Evolutionary conservation across 2,797 vertebrate genomes (phyloP), one percentile per base, ranked within the genome.

Genomic region (Helicolenus hilgendorfi): DNA sequence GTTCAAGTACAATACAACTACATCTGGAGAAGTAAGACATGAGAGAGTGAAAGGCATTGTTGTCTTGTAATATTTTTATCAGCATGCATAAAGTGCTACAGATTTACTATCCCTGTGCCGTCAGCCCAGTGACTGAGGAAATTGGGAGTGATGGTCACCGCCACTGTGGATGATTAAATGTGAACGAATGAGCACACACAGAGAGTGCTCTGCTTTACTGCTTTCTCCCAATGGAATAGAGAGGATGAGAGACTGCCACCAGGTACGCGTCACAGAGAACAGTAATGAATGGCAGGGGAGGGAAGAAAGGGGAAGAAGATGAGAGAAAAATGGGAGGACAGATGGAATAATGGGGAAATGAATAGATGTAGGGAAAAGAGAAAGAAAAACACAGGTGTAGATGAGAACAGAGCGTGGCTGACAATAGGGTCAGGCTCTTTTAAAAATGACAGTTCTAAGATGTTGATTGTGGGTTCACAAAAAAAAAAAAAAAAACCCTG

Each of bases 131-230:
- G 74, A 86, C 75, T 45, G 77, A 77, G 67, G 62, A 86, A 86
- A 91, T 88, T 69, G 76, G 79, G 77, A 94, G 83, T 91, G 90
- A 94, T 86, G 84, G 87, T 81, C 84, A 75, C 81, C 91, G 89
- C 84, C 92, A 93, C 53, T 77, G 86, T 62, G 75, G 81, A 90
- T 94, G 89, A 96, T 94, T 93, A 82, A 90, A 94, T 81, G 84
- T 84, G 87, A 93, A 80, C 7, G 75, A 92, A 93, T 86, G 65
- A 93, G 89, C 79, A 58, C 78, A 68, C 58, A 84, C 60, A 78
- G 56, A 72, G 35, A 92, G 76, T 22, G 72, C 85, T 72, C 86
- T 41, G 68, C 81, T 89, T 88, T 89, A 83, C 79, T 84, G 77
- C 41, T 86, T 84, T 73, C 33, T 86, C 90, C 90, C 92, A 58